Evolutionary conservation across 2,797 vertebrate species (phyloP).

Genomic region (Syndactyla subalaris): DNA sequence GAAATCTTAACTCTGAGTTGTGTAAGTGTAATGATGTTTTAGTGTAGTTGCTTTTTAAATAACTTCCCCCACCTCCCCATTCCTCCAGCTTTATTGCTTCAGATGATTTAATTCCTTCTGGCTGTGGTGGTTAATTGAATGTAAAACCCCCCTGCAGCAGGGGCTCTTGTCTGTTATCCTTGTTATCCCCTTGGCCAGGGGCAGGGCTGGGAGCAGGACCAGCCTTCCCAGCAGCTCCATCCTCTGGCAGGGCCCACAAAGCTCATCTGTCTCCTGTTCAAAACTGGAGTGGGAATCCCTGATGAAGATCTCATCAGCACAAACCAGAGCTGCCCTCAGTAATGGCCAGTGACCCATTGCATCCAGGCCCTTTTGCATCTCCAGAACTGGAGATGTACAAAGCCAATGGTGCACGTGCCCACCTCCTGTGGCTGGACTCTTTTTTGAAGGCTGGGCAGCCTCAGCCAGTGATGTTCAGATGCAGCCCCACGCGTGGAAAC

Average conservation of each 20-base stretch:
- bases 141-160: background rate
- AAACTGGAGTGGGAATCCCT: background rate
- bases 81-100: background rate
- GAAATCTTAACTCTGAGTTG: background rate
- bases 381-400: fast-evolving
- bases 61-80: too few species aligned
- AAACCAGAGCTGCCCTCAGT: background rate
- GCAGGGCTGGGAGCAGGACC: background rate
- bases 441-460: background rate
- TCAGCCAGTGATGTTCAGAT: background rate
- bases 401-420: fast-evolving
- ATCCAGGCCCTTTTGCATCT: background rate
- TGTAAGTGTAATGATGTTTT: background rate
- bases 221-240: background rate
- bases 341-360: fast-evolving
- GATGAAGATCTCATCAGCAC: too few species aligned
- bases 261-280: background rate
- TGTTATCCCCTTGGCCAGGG: background rate
- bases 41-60: background rate
- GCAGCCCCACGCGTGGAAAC: background rate
- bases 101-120: background rate
- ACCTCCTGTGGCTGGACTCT: background rate
- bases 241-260: background rate
- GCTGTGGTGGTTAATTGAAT: background rate
- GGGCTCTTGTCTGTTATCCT: background rate